Conservation (phyloP, 2,113 vertebrate species). For the Melanerpes aurifrons region DNA sequence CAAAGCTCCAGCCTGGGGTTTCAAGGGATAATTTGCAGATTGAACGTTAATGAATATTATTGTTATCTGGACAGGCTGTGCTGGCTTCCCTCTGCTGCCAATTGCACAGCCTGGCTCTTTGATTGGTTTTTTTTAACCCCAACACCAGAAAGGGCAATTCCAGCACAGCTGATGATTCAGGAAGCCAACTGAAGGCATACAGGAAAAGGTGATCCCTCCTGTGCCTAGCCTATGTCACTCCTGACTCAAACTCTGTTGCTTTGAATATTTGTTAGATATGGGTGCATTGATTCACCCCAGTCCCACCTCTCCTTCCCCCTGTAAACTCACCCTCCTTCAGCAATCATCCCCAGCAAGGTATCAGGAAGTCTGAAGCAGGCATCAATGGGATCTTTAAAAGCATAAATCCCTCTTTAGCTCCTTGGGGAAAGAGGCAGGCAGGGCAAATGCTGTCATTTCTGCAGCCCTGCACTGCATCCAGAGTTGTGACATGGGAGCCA, state of each 20-base stretch:
- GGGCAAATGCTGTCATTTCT: neutral
- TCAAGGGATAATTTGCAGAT: constrained; percentile 50
- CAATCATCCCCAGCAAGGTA: accelerated
- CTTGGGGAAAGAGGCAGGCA: neutral
- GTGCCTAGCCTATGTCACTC: neutral
- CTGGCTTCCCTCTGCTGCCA: neutral
- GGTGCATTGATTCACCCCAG: neutral
- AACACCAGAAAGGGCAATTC: neutral
- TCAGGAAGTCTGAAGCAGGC: neutral
- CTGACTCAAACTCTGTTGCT: neutral
- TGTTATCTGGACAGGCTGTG: neutral
- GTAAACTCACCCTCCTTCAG: neutral
- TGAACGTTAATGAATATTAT: constrained; percentile 42
- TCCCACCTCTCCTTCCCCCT: neutral
- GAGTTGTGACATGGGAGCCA: neutral
- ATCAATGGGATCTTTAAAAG: neutral
- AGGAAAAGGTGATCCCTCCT: neutral
- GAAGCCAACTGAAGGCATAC: neutral
- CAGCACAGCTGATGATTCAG: neutral
- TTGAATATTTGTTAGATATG: accelerated
- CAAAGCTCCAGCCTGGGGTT: constrained; percentile 39
- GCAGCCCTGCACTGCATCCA: neutral
- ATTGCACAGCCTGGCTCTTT: neutral
- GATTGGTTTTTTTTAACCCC: neutral
- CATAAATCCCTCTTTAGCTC: neutral